phyloP scores from a whole-genome alignment of 2,797 vertebrate genomes.

The Brachyrhaphis roseni region DNA sequence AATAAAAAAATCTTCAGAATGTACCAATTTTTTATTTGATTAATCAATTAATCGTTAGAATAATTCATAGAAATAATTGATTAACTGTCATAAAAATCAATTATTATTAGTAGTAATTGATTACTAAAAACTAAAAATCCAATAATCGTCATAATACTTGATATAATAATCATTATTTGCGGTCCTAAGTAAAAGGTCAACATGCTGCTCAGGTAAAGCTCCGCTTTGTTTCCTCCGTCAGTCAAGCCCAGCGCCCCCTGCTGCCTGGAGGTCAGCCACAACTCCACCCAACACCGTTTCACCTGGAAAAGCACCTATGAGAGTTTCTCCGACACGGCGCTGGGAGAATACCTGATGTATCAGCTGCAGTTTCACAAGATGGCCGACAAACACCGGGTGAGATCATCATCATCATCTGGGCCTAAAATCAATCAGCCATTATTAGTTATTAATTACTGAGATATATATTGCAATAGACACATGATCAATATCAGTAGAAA shows the following conservation, averaged over 20 bases:
- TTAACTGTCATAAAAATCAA: too few species aligned
- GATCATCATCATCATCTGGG: slow-evolving; percentile 6
- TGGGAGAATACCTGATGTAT: slow-evolving; percentile 44
- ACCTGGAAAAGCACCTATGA: slow-evolving; percentile 77
- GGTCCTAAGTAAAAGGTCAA: not conserved
- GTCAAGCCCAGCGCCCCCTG: slow-evolving; percentile 74
- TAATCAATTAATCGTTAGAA: too few species aligned
- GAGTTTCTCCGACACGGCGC: rapidly evolving
- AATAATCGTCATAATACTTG: too few species aligned
- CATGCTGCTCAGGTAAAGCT: not conserved
- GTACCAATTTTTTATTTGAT: too few species aligned
- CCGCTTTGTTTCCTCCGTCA: slow-evolving; percentile 38
- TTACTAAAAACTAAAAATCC: too few species aligned
- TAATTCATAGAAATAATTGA: too few species aligned
- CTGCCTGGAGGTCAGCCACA: slow-evolving; percentile 57
- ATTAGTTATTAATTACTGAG: not conserved
- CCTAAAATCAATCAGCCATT: not conserved
- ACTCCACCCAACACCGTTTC: slow-evolving; percentile 55
- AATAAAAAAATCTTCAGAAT: too few species aligned
- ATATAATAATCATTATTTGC: too few species aligned
- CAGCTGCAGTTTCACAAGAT: slow-evolving; percentile 58
- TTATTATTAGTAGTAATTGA: too few species aligned
- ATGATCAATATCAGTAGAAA: too few species aligned
- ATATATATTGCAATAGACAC: too few species aligned
- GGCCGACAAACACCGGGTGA: slow-evolving; percentile 40